Base-by-base conservation (phyloP, 2,888 invertebrate genomes). In the Morpho achilles region DNA sequence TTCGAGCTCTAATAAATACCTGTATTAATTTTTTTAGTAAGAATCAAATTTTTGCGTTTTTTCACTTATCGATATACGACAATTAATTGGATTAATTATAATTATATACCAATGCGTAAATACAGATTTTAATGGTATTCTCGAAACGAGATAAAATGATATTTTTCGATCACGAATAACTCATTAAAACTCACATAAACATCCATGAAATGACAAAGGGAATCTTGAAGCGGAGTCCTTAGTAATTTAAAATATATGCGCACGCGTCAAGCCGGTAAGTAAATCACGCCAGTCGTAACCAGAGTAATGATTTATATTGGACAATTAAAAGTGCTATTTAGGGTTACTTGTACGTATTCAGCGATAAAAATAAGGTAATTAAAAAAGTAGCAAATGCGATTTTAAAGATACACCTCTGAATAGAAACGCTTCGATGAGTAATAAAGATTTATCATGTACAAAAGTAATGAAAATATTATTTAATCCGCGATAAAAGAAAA, bases 321-420 rank as follows among this genome's bases (percentile, higher is more conserved):
- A 78, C 88, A 90, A 90, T 89, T 89, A 90, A 89, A 89, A 80
- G 62, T 71, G 79, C 77, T 83, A 82, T 83, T 81, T 81, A 79
- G 80, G 77, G 74, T 74, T 73, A 70, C 69, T 68, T 68, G 64
- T 56, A 64, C 59, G 54, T 58, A 62, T 54, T 64, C 68, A 67
- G 70, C 72, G 68, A 79, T 73, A 74, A 73, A 71, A 58, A 54
- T 53, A 53, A 43, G 8, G 9, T 43, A 9, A 43, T 8, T 8
- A 9, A 43, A 9, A 43, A 43, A 9, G 42, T 43, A 9, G 42
- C 9, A 9, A 9, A 43, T 43, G 8, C 5, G 42, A 43, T 3
- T 43, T 43, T 43, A 9, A 9, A 43, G 42, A 43, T 5, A 32
- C 32, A 32, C 4, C 32, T 32, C 32, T 32, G 32, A 32, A 32